Base-by-base conservation (phyloP, 2,113 vertebrate genomes). In the Indicator maculatus region DNA sequence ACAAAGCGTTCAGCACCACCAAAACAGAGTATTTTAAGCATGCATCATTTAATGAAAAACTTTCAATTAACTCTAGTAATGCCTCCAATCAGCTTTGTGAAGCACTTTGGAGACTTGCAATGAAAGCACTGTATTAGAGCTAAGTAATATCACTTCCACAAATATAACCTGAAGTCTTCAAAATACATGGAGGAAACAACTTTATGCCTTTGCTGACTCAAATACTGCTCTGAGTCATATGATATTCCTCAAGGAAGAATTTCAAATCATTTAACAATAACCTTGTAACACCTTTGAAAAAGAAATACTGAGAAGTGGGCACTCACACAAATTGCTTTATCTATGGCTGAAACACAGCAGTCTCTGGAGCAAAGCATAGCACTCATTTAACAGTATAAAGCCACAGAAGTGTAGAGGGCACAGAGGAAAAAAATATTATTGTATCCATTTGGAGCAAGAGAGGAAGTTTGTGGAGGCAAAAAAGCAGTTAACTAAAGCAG, bases 401-500 rank as follows among this genome's bases (percentile, higher is more conserved):
- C 78, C 76, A 67, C 65, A 69, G n/a, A 90, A 77, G 4, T 27
- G 74, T 15, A 83, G 27, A 72, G 15, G 53, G 16, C 33, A 71
- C 3, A 26, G 73, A 93, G 53, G 27, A 58, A 87, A 94, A 94
- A 74, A 83, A 78, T 58, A 80, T 38, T 67, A 39, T 58, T 69
- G 18, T 50, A 52, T 14, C 61, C 44, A 71, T 65, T 91, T 90
- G 80, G 70, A 94, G 39, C 28, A 86, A 86, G 41, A 66, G 11
- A 9, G 65, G 39, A 95, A 75, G 73, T 66, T 39, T 69, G 36
- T 39, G 45, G 73, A 86, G 39, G 73, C 30, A 84, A 39, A 91
- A 88, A 73, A 26, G 27, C 38, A 90, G 55, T 73, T 91, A 93
- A 71, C 26, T 58, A 95, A 94, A 95, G 11, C 24, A 73, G 71